phyloP scores from a whole-genome alignment of 2,888 invertebrate species.

The Plusia festucae region DNA sequence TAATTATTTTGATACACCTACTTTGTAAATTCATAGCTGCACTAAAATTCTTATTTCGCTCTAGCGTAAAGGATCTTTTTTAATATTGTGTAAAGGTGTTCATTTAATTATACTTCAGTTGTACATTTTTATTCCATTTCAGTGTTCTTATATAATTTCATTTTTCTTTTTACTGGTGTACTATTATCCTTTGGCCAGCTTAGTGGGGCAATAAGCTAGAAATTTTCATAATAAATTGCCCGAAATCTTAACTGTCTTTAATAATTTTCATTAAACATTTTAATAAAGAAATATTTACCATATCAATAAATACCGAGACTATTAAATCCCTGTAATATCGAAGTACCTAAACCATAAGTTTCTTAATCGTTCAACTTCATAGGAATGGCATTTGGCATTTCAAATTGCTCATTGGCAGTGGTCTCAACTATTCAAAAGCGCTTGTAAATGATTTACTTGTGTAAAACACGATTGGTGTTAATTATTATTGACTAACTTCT shows the following conservation, averaged over 20 bases:
- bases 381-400: slow-evolving; percentile 6
- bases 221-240: too few species aligned
- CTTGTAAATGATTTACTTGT: background rate
- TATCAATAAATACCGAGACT: background rate
- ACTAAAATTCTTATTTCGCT: background rate
- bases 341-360: background rate
- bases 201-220: too few species aligned
- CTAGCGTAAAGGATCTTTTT: too few species aligned
- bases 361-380: slow-evolving; percentile 6
- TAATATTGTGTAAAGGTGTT: too few species aligned
- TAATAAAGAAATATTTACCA: too few species aligned
- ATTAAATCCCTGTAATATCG: background rate
- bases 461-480: background rate
- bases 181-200: too few species aligned
- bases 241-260: too few species aligned
- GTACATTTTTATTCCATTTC: too few species aligned
- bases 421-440: background rate
- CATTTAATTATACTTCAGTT: background rate
- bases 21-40: background rate
- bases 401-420: slow-evolving; percentile 9
- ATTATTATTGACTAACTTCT: background rate
- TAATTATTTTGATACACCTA: slow-evolving; percentile 16
- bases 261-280: too few species aligned
- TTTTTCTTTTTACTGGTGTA: too few species aligned
- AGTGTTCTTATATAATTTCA: too few species aligned